Conservation (phyloP, 1,140 invertebrate genomes). For the Plodia interpunctella region DNA sequence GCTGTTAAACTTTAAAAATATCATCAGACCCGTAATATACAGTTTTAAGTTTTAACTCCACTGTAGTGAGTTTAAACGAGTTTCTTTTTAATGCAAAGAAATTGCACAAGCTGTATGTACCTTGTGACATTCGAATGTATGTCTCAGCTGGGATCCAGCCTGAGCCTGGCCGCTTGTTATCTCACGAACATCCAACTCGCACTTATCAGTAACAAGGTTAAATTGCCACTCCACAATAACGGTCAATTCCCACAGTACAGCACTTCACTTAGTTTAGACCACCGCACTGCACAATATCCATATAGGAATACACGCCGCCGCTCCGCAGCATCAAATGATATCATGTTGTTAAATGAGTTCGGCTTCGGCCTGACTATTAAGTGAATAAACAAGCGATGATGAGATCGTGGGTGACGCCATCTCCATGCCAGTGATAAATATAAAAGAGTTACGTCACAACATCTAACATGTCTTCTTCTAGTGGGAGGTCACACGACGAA, state of each 20-base stretch:
- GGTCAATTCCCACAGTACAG: constrained; percentile 7
- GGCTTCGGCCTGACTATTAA: constrained; percentile 15
- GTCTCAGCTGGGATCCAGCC: not conserved
- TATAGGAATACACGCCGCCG: constrained; percentile 8
- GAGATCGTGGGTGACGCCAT: constrained; percentile 22
- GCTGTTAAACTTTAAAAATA: constrained; percentile 1
- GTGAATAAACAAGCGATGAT: constrained; percentile 27
- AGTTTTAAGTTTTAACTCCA: not conserved
- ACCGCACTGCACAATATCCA: not conserved
- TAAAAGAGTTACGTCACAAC: constrained; percentile 31
- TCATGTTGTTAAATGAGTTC: constrained; percentile 22
- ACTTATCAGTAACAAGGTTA: constrained; percentile 13
- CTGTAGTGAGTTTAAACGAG: not conserved
- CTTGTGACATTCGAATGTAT: constrained; percentile 19
- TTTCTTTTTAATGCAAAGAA: constrained; percentile 6
- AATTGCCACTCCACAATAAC: constrained; percentile 7
- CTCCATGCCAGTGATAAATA: constrained; percentile 23
- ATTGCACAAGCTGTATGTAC: constrained; percentile 14
- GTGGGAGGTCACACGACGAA: not conserved
- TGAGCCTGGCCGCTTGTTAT: not conserved
- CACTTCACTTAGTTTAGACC: constrained; percentile 9
- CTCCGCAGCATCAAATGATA: constrained; percentile 17
- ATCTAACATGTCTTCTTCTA: not conserved
- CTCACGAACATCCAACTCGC: constrained; percentile 4
- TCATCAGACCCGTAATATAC: not conserved